Evolutionary conservation across 2,888 invertebrate genomes (phyloP), one percentile per base, ranked within the genome.

Genomic region (Esperia sulphurella): DNA sequence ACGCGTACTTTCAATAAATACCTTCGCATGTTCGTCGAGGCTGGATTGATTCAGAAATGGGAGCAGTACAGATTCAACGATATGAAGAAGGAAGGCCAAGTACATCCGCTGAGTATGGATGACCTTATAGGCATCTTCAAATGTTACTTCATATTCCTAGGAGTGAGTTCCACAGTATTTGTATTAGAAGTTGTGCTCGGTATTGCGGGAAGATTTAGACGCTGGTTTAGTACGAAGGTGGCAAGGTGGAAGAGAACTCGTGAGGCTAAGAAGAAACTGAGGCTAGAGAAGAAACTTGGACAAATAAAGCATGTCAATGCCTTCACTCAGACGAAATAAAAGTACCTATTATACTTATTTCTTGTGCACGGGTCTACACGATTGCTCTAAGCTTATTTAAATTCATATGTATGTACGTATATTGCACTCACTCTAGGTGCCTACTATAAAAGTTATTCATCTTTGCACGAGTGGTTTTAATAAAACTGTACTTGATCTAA

Each of bases 21-120:
- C 40, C 63, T 87, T 53, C 65, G 76, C 53, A 64, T 46, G 14
- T 64, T 87, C 40, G 64, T 78, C 38, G 87, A 90, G 71, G 80
- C 75, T 1, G 90, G 90, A 0, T 61, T 90, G 8, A 63, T 90
- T 40, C 71, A 58, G 12, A 85, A 89, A 69, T 90, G 90, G 90
- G 85, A 87, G 54, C 71, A 83, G 43, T 85, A 81, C 46, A 74
- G 75, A 47, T 85, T 65, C 51, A 70, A 68, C 8, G 73, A 76
- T 37, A 75, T 85, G 37, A 87, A 81, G 57, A 77, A 78, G 37
- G 88, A 86, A 37, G 68, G 71, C 1, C 66, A 68, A 0, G 54
- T 77, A 3, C 83, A 80, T 54, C 59, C 83, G 0, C 51, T 89
- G 9, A 61, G 64, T 4, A 68, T 86, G 61, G 57, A 69, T 1